Conservation (phyloP, 2,113 vertebrate species). For the Hemiprocne comata region DNA sequence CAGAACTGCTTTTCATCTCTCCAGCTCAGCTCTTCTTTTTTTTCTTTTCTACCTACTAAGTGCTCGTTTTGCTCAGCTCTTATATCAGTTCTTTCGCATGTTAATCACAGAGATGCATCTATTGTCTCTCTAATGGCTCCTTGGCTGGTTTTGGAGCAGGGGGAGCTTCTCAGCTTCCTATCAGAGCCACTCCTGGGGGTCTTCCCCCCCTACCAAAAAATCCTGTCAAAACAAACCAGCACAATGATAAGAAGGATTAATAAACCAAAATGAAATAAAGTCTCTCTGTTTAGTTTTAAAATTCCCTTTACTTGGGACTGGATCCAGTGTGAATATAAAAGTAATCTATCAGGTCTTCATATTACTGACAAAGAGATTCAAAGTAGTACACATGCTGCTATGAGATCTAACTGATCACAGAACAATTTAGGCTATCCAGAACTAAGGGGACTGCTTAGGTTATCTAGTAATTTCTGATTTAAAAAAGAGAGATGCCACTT, state of each 20-base stretch:
- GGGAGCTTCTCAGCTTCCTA: too few species aligned
- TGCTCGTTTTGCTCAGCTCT: too few species aligned
- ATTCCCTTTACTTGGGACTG: not conserved
- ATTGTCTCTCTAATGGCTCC: too few species aligned
- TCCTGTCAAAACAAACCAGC: too few species aligned
- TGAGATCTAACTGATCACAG: not conserved
- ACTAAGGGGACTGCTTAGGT: not conserved
- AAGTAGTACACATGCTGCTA: not conserved
- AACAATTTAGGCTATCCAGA: not conserved
- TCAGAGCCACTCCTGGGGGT: too few species aligned
- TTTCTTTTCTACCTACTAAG: too few species aligned
- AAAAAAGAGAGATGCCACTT: not conserved
- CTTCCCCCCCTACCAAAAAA: too few species aligned
- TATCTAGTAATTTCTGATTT: not conserved
- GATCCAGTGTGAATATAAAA: not conserved
- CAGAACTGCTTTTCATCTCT: too few species aligned
- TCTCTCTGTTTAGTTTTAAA: not conserved
- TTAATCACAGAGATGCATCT: too few species aligned
- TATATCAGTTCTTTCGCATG: too few species aligned
- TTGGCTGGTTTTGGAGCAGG: too few species aligned
- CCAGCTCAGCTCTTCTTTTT: too few species aligned
- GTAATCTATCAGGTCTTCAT: not conserved
- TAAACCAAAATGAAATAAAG: not conserved
- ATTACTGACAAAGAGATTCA: not conserved
- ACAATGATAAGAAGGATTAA: not conserved